phyloP scores from a whole-genome alignment of 2,888 invertebrate genomes.

The Megamerina dolium region DNA sequence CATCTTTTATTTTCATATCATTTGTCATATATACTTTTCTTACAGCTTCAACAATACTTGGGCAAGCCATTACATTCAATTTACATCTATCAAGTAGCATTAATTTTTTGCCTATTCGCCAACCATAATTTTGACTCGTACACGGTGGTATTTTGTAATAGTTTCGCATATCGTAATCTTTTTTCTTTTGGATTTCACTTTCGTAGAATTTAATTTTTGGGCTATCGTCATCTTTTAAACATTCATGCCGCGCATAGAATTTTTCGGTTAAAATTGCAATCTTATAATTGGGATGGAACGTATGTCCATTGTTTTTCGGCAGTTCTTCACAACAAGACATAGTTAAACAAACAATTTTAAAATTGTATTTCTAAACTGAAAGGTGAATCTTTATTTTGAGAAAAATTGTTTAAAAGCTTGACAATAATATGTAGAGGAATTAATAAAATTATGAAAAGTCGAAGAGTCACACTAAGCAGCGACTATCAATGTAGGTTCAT shows the following conservation, averaged over 20 bases:
- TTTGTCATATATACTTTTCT: too few relatives aligned
- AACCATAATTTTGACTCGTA: slow-evolving; percentile 19
- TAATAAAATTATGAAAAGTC: too few relatives aligned
- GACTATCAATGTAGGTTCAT: too few relatives aligned
- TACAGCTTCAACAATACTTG: slow-evolving; percentile 4
- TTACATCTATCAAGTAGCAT: slow-evolving; percentile 13
- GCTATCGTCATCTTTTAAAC: background rate
- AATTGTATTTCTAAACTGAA: too few relatives aligned
- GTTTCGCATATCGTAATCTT: slow-evolving; percentile 12
- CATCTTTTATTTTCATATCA: background rate
- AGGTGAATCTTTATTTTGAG: too few relatives aligned
- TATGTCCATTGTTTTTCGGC: background rate
- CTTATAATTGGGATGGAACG: slow-evolving; percentile 13
- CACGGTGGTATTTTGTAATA: slow-evolving; percentile 16
- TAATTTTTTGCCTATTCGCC: slow-evolving; percentile 18
- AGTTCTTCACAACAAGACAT: too few relatives aligned
- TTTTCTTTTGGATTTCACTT: slow-evolving; percentile 11
- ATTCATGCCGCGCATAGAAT: slow-evolving; percentile 15
- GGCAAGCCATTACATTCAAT: slow-evolving; percentile 1
- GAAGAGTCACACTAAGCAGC: too few relatives aligned
- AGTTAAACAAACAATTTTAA: too few relatives aligned
- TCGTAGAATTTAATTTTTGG: slow-evolving; percentile 8
- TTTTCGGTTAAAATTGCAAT: slow-evolving; percentile 12
- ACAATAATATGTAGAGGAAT: too few relatives aligned
- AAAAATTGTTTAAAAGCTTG: too few relatives aligned